phyloP scores from a whole-genome alignment of 1,140 invertebrate species.

The Drosophila quadrilineata region DNA sequence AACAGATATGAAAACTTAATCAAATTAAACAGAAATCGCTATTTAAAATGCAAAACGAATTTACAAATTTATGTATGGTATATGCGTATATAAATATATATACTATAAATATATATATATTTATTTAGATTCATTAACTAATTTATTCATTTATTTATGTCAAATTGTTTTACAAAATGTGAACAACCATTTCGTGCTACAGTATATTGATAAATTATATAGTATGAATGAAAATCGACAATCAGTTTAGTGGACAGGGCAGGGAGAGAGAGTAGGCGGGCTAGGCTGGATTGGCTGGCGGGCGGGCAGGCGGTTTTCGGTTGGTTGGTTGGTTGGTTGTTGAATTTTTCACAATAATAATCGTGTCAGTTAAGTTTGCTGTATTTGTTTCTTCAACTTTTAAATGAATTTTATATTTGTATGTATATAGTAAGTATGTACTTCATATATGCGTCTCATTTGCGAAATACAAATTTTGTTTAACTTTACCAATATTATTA shows the following conservation, averaged over 20 bases:
- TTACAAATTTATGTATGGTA: slow-evolving; percentile 6
- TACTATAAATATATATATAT: slow-evolving; percentile 7
- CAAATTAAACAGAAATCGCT: no score
- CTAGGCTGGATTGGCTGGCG: background rate
- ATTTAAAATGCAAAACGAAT: background rate
- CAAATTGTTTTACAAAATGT: slow-evolving; percentile 34
- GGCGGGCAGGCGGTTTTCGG: slow-evolving; percentile 9
- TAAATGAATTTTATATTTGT: slow-evolving; percentile 46
- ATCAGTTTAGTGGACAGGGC: background rate
- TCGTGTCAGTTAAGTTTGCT: slow-evolving; percentile 15
- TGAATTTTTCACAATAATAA: slow-evolving; percentile 24
- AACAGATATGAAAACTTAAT: no score
- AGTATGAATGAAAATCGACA: background rate
- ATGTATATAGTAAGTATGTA: slow-evolving; percentile 47
- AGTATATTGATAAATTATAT: slow-evolving; percentile 39
- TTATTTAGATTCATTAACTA: slow-evolving; percentile 19
- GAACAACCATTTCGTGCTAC: slow-evolving; percentile 37
- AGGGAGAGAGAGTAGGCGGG: background rate
- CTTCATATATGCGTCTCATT: slow-evolving; percentile 54
- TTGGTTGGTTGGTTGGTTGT: slow-evolving; percentile 12
- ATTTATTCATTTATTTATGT: slow-evolving; percentile 35
- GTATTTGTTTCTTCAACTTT: slow-evolving; percentile 21
- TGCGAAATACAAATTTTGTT: slow-evolving; percentile 60
- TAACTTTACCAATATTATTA: slow-evolving; percentile 38
- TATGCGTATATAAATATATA: slow-evolving; percentile 9